phyloP scores from a whole-genome alignment of 2,113 vertebrate species.

The Spea bombifrons region DNA sequence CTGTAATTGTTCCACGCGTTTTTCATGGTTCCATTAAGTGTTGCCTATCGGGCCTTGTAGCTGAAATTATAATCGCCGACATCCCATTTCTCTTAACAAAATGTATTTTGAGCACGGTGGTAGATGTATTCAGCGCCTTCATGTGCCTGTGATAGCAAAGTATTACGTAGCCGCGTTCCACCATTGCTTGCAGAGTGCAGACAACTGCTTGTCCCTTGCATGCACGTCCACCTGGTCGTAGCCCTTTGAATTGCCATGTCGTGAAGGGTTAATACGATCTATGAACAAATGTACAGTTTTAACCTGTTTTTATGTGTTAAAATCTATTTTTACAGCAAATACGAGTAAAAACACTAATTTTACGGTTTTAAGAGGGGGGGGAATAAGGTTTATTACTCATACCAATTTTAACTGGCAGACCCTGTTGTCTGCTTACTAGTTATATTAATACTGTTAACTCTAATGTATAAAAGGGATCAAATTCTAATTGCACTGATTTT shows the following conservation, averaged over 20 bases:
- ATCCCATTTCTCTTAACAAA: constrained; percentile 25
- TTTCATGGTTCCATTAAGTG: constrained; percentile 2
- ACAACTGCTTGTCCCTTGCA: neutral
- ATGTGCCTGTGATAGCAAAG: constrained; percentile 20
- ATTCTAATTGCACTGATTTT: constrained; percentile 40
- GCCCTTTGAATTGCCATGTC: neutral
- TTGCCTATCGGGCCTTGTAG: constrained; percentile 15
- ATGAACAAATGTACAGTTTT: constrained; percentile 52
- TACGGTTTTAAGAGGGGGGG: constrained; percentile 12
- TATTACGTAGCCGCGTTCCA: neutral
- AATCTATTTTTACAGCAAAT: constrained; percentile 52
- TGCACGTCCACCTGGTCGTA: neutral
- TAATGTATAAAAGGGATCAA: constrained; percentile 42
- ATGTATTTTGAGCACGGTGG: constrained; percentile 35
- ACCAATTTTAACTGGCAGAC: constrained; percentile 7
- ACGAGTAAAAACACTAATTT: constrained; percentile 27
- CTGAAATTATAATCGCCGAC: constrained; percentile 25
- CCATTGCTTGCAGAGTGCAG: constrained; percentile 11
- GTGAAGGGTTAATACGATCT: neutral
- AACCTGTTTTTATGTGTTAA: constrained; percentile 49
- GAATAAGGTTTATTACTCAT: constrained; percentile 10
- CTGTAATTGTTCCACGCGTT: constrained; percentile 2
- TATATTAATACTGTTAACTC: constrained; percentile 14
- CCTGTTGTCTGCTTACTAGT: neutral
- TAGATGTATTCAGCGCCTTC: constrained; percentile 27